Percentiles rank a stretch among this genome's conserved stretches.
Conservation (phyloP, 2,113 vertebrate species). For the Myotis yumanensis region DNA sequence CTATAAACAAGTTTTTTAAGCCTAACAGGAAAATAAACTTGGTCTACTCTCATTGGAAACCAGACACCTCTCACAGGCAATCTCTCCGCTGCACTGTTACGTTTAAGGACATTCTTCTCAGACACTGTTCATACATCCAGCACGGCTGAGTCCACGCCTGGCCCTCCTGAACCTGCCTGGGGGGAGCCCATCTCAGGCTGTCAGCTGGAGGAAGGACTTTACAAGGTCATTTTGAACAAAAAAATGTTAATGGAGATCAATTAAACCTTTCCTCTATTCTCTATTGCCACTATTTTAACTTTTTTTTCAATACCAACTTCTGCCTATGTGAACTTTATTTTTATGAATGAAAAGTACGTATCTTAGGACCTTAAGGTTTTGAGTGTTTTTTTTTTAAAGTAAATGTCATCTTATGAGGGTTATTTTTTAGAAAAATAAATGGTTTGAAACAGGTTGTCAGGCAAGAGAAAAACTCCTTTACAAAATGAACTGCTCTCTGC, state of each 20-base stretch:
- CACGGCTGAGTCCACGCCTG: not conserved
- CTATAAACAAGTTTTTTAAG: not conserved
- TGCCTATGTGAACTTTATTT: not conserved
- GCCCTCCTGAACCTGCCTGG: not conserved
- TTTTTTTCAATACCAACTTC: not conserved
- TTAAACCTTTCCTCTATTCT: not conserved
- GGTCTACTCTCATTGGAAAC: not conserved
- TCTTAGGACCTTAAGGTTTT: not conserved
- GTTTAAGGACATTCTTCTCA: not conserved
- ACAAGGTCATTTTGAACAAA: not conserved
- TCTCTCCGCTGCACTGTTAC: not conserved
- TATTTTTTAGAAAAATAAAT: not conserved
- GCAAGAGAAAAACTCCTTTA: not conserved
- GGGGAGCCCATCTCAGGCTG: not conserved
- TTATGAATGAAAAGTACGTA: not conserved
- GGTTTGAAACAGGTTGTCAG: not conserved
- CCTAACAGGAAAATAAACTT: not conserved
- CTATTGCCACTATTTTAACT: not conserved
- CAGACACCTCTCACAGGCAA: not conserved
- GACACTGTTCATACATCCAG: too few relatives aligned
- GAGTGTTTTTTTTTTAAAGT: not conserved
- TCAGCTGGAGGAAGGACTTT: not conserved
- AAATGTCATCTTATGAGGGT: not conserved
- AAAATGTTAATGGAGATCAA: not conserved
- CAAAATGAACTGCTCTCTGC: accelerated